Conservation (phyloP, 2,797 vertebrate genomes). For the Geotria australis region DNA sequence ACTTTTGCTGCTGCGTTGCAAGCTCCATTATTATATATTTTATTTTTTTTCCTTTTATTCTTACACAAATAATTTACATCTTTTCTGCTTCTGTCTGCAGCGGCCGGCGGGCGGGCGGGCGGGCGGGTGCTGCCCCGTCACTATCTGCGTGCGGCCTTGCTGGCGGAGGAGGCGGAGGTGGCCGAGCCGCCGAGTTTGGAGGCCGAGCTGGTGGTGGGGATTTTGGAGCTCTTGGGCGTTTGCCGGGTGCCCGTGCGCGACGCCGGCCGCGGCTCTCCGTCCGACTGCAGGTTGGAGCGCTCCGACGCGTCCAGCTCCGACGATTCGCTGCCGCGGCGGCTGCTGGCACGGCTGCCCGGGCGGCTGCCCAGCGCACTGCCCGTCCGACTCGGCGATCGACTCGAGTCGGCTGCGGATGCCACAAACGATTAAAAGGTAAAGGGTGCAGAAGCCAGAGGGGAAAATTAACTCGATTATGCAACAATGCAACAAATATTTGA, state of each 20-base stretch:
- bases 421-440: too few relatives aligned
- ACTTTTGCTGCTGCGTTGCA: not conserved
- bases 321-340: constrained; percentile 65
- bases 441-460: too few relatives aligned
- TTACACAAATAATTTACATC: not conserved
- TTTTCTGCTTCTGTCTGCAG: constrained; percentile 4
- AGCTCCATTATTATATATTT: not conserved
- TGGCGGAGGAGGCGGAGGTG: constrained; percentile 28
- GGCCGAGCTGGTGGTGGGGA: constrained; percentile 74
- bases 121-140: constrained; percentile 12
- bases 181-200: not conserved
- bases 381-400: constrained; percentile 39
- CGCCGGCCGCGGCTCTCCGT: constrained; percentile 8
- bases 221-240: constrained; percentile 41
- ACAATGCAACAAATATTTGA: too few relatives aligned
- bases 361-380: constrained; percentile 59
- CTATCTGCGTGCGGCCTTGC: constrained; percentile 40
- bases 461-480: too few relatives aligned
- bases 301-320: constrained; percentile 81
- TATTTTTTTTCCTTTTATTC: too few relatives aligned
- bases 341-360: constrained; percentile 52
- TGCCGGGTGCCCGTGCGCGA: constrained; percentile 22
- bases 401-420: constrained; percentile 22
- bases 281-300: not conserved
- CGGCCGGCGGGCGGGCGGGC: constrained; percentile 1